Base-by-base conservation (phyloP, 2,113 vertebrate genomes). In the Holacanthus passer region DNA sequence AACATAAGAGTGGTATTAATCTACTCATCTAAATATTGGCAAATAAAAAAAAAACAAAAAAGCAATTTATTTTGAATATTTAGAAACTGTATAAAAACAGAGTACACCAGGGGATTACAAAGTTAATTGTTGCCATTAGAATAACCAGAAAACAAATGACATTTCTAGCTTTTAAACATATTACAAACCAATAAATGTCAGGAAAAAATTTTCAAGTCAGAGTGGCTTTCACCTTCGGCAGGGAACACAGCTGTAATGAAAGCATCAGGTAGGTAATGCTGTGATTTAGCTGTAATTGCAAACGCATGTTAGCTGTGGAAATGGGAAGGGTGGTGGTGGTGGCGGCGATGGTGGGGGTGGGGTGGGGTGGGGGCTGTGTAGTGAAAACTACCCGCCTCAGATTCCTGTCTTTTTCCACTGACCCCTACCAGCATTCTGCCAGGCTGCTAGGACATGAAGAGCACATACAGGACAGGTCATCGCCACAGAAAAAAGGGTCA, bases 381-480 rank as follows among this genome's bases (percentile, higher is more conserved):
- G 64, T 84, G 67, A 87, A 88, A 69, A 73, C 73, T 58, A 78
- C 63, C 90, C 68, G 53, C 87, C 73, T 90, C 48, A 68, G 87
- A 90, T 87, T 91, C 83, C 89, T 82, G 81, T 86, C 83, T 90
- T 90, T 89, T 90, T 91, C 93, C 89, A 85, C 81, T 87, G 87
- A 81, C 81, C 81, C 73, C 59, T 17, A 69, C 47, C 76, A 73
- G 77, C 81, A n/a, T 72, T 81, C 41, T 72, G 75, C 83, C 77
- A 70, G 37, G 79, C 71, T 74, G 75, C 79, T 7, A 72, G 71
- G 66, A 82, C 91, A 88, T 78, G 89, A 86, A 24, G 60, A 86
- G 68, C 79, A 85, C 83, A 90, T 83, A 82, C 79, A 85, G 79
- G 71, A 81, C 74, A 77, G 83, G 84, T 84, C 87, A 84, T 64